Evolutionary conservation across 2,888 invertebrate species (phyloP), one percentile per base, ranked within the genome.

Genomic region (Chrysolina haemoptera): DNA sequence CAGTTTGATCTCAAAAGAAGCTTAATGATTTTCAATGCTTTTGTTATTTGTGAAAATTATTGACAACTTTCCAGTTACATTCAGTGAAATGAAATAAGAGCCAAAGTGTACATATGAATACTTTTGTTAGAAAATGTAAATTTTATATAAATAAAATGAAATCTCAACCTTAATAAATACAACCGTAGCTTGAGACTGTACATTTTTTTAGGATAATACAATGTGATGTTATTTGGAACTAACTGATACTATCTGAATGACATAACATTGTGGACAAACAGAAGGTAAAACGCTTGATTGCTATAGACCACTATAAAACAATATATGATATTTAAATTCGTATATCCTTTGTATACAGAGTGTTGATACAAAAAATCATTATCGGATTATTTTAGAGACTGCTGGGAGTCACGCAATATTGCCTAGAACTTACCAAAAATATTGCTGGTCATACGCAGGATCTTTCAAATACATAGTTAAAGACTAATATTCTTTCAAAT

Each of bases 31-130:
- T 35, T 35, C 35, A n/a, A n/a, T n/a, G n/a, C n/a, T n/a, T n/a
- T n/a, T n/a, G n/a, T n/a, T n/a, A 35, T 35, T 35, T 35, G 4
- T 35, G 35, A 35, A 35, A 0, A 35, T 35, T 35, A 35, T 35
- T 3, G 16, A 59, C 27, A 59, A 35, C 16, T 59, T 59, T n/a
- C 35, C 59, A 35, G 10, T 9, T 22, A 5, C 3, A 59, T 59
- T 27, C n/a, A n/a, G 8, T 27, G 27, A n/a, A 59, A 4, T 59
- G n/a, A 59, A 59, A 9, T 59, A n/a, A 59, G 27, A 59, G 85
- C 85, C 85, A 86, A 86, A 84, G 70, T 85, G 84, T 84, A 84
- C 76, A 85, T 84, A 83, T 81, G 48, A 82, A 70, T 82, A 79
- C 76, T 81, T 83, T 82, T 79, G 79, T 82, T 83, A 81, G 78